These are phyloP conservation scores for Eufriesea mexicana DNA, from an alignment of 1,140 invertebrate genomes.

Conservation along the genomic window DNA sequence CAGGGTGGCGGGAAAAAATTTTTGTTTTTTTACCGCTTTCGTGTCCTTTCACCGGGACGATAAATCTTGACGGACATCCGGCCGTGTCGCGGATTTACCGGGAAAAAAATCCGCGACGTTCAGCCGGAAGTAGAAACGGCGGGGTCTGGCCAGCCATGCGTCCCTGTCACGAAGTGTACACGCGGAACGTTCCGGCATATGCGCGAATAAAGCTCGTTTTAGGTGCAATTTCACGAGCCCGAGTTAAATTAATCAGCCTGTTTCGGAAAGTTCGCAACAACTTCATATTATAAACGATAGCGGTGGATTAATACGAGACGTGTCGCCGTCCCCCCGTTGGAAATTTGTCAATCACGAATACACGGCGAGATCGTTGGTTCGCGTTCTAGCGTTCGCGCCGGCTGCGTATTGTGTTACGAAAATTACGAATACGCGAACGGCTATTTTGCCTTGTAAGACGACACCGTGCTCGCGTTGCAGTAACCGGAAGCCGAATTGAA, in stretches of 20 bases:
- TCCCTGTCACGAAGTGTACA: background rate
- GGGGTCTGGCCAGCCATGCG: constrained; percentile 30
- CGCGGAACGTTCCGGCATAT: constrained; percentile 9
- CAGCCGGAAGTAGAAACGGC: background rate
- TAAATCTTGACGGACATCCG: constrained; percentile 68
- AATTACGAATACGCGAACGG: constrained; percentile 24
- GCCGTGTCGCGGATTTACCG: constrained; percentile 60
- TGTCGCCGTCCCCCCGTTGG: background rate
- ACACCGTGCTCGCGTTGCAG: constrained; percentile 18
- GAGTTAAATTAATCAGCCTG: constrained; percentile 47
- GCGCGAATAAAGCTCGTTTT: constrained; percentile 7
- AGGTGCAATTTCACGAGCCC: constrained; percentile 32
- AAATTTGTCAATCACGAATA: constrained; percentile 21
- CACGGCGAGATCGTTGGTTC: background rate
- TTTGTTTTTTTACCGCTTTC: constrained; percentile 51
- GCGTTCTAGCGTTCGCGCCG: no score
- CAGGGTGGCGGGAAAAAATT: constrained; percentile 43
- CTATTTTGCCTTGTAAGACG: constrained; percentile 36
- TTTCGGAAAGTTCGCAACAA: constrained; percentile 15
- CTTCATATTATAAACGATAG: constrained; percentile 28
- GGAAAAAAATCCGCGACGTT: background rate
- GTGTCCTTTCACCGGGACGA: constrained; percentile 65
- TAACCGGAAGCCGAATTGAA: constrained; percentile 33
- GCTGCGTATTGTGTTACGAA: constrained; percentile 18
- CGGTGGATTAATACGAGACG: constrained; percentile 30